Conservation (phyloP, 2,797 vertebrate genomes). For the Morus bassanus region DNA sequence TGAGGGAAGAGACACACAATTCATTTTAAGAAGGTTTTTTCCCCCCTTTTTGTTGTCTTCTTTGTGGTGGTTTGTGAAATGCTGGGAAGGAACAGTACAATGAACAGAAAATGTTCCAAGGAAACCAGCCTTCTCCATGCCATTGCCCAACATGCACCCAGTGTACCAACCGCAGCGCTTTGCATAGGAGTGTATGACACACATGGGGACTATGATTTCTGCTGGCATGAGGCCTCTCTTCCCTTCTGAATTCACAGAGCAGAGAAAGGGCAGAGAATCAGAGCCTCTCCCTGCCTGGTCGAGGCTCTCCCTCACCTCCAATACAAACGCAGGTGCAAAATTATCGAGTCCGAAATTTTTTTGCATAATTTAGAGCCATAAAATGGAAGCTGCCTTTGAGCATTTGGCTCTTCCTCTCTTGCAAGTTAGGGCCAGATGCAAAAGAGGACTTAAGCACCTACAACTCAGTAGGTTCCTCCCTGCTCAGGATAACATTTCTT, state of each 20-base stretch:
- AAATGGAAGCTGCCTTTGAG: constrained; percentile 57
- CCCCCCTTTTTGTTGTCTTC: neutral
- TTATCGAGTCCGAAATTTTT: neutral
- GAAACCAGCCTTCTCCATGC: neutral
- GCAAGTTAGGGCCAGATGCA: constrained; percentile 60
- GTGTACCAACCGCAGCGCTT: neutral
- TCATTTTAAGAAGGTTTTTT: neutral
- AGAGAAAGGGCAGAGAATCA: neutral
- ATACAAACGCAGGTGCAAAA: constrained; percentile 35
- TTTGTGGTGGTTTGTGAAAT: constrained; percentile 59
- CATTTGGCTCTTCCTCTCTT: constrained; percentile 46
- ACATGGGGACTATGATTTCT: neutral
- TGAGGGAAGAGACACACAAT: constrained; percentile 1
- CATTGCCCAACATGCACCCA: constrained; percentile 39
- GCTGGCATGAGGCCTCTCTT: neutral
- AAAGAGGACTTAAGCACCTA: constrained; percentile 43
- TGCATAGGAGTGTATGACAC: neutral
- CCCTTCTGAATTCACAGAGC: neutral
- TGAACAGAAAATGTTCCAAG: constrained; percentile 33
- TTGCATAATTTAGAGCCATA: constrained; percentile 19
- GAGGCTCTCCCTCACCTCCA: neutral
- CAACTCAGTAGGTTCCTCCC: constrained; percentile 47
- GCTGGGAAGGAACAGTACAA: constrained; percentile 18
- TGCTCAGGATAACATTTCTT: constrained; percentile 52
- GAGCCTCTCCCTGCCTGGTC: neutral